Evolutionary conservation across 2,797 vertebrate species (phyloP).

Genomic region (Onychomys torridus): DNA sequence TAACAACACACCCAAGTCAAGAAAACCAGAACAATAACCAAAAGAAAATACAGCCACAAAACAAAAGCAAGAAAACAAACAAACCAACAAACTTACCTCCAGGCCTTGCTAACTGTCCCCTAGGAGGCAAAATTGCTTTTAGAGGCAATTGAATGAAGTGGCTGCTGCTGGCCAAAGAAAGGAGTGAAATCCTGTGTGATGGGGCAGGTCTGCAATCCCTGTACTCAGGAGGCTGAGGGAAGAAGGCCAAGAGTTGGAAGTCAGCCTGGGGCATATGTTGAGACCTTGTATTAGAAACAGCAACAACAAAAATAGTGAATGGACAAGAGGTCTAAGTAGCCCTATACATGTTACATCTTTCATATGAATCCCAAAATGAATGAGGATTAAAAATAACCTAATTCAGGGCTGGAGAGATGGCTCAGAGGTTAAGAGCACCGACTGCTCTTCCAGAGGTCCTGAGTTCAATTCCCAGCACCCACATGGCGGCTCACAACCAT

Average conservation of each 20-base stretch:
- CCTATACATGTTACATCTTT: conserved; percentile 45
- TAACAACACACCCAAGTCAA: neutral
- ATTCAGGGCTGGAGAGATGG: too few relatives aligned
- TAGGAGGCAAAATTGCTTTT: neutral
- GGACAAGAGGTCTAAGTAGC: neutral
- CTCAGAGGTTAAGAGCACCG: too few relatives aligned
- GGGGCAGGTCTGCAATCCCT: neutral
- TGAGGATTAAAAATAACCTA: conserved; percentile 28
- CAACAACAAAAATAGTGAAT: neutral
- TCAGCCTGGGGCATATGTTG: neutral
- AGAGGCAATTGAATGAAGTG: neutral
- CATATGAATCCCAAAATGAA: conserved; percentile 33
- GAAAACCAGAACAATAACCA: neutral
- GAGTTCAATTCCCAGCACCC: too few relatives aligned
- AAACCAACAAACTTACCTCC: neutral
- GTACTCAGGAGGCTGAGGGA: neutral
- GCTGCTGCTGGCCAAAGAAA: neutral
- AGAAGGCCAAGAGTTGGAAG: neutral
- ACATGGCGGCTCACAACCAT: too few relatives aligned
- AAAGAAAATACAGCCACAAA: neutral
- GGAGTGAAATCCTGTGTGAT: neutral
- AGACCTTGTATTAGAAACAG: neutral
- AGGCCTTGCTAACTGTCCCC: conserved; percentile 2
- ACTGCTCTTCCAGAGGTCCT: too few relatives aligned
- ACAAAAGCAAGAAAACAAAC: neutral